Evolutionary conservation across 2,888 invertebrate species (phyloP).

Genomic region (Thelaira solivaga): DNA sequence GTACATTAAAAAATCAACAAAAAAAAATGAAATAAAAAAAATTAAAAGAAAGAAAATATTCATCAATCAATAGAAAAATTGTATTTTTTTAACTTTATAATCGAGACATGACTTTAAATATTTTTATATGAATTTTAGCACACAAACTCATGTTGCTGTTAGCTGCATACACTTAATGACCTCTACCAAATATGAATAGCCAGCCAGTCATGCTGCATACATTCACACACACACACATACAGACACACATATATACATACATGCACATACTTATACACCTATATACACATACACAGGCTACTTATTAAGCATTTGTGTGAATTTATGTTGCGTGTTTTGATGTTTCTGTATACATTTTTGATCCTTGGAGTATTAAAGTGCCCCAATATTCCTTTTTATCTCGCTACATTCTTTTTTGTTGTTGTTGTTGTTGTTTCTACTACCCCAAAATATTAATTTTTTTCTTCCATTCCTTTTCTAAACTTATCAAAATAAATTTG

Average conservation of each 20-base stretch:
- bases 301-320: background rate
- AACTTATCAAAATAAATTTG: background rate
- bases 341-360: background rate
- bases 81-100: constrained; percentile 1
- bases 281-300: background rate
- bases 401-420: background rate
- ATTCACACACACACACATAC: background rate
- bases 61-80: constrained; percentile 23
- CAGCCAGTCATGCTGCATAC: too few species aligned
- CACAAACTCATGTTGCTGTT: too few species aligned
- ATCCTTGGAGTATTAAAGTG: background rate
- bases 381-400: background rate
- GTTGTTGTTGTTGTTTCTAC: background rate
- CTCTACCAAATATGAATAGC: too few species aligned
- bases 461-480: background rate
- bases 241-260: background rate
- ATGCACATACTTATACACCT: background rate
- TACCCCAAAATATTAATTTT: background rate
- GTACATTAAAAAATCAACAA: background rate
- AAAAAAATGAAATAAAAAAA: background rate
- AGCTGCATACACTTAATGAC: too few species aligned
- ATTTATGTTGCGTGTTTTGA: background rate
- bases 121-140: constrained; percentile 1
- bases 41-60: background rate
- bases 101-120: constrained; percentile 12